A percentile compares a stretch with the other conserved stretches of the same genome.
phyloP scores from a whole-genome alignment of 2,113 vertebrate species.

The Eubucco bourcierii region DNA sequence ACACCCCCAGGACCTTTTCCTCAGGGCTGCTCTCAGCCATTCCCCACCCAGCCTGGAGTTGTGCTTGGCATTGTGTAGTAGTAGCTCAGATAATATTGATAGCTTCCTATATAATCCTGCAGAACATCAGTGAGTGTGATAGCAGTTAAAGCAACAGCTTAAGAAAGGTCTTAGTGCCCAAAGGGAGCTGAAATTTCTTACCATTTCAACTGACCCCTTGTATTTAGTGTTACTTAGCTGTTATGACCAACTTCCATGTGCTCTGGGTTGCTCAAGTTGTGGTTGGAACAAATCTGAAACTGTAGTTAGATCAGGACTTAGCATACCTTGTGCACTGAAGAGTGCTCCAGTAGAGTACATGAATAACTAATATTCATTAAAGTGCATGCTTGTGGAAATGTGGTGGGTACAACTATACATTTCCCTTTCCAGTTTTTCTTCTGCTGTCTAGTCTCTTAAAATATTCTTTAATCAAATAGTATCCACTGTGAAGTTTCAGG shows the following conservation, averaged over 20 bases:
- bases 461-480: constrained; percentile 14
- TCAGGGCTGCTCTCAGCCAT: too few species aligned
- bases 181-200: not conserved
- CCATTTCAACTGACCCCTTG: not conserved
- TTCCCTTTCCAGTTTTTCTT: not conserved
- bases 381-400: not conserved
- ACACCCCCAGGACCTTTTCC: too few species aligned
- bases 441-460: constrained; percentile 15
- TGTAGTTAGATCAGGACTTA: not conserved
- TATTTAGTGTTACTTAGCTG: not conserved
- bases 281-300: not conserved
- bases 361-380: not conserved
- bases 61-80: too few species aligned
- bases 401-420: constrained; percentile 6
- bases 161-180: not conserved
- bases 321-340: not conserved
- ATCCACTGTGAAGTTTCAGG: not conserved
- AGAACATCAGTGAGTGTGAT: not conserved
- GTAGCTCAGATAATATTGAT: not conserved
- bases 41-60: too few species aligned
- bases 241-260: not conserved
- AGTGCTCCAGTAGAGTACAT: not conserved
- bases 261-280: not conserved
- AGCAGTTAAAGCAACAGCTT: not conserved
- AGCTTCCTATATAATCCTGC: not conserved